These are phyloP conservation scores for Protonibea diacanthus DNA, from an alignment of 2,797 vertebrate species.

Conservation along the genomic window DNA sequence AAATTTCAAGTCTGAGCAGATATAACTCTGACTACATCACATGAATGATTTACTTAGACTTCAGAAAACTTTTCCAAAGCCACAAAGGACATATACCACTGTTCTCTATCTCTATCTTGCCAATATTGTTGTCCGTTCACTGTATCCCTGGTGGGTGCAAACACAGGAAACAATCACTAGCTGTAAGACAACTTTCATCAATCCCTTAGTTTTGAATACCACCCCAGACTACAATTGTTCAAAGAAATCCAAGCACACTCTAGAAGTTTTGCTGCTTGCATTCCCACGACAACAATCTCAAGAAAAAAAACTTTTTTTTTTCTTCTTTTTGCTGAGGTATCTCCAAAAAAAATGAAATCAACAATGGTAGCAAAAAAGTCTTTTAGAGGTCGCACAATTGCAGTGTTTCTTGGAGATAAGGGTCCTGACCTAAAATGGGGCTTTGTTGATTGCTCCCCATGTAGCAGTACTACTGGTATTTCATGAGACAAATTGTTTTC, in stretches of 20 bases:
- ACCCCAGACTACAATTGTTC: conserved; percentile 39
- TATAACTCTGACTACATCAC: conserved; percentile 10
- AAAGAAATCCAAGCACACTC: conserved; percentile 38
- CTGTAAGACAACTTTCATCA: conserved; percentile 44
- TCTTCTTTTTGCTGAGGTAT: conserved; percentile 18
- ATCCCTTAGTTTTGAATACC: conserved; percentile 38
- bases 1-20: not conserved
- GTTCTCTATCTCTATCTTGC: not conserved
- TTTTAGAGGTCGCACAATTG: not conserved
- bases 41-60: not conserved
- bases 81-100: not conserved
- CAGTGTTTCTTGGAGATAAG: conserved; percentile 22
- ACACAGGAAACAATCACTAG: conserved; percentile 12
- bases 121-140: not conserved
- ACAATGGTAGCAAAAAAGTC: conserved; percentile 26
- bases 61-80: not conserved
- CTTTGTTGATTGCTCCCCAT: conserved; percentile 29
- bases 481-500: conserved; percentile 51
- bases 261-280: conserved; percentile 45
- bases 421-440: conserved; percentile 12
- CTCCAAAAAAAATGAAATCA: conserved; percentile 43
- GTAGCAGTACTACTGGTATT: conserved; percentile 31
- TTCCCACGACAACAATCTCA: conserved; percentile 40
- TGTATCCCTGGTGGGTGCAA: not conserved
- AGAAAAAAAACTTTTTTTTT: not conserved